Conservation (phyloP, 2,113 vertebrate genomes). For the Gobius niger region DNA sequence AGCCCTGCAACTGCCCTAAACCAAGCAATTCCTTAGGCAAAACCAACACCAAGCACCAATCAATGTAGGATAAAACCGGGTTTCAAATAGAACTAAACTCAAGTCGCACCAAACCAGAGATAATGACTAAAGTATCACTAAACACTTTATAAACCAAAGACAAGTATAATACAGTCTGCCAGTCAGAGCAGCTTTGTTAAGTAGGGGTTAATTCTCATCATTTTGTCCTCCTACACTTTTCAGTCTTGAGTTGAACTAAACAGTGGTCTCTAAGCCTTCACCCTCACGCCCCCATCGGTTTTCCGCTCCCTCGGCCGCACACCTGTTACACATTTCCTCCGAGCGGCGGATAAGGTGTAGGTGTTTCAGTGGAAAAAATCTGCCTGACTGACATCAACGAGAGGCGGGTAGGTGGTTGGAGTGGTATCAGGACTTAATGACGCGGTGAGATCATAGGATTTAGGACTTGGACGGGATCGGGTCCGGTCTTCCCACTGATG, state of each 20-base stretch:
- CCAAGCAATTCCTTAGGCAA: too few species aligned
- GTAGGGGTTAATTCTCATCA: slow-evolving; percentile 1
- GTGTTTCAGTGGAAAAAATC: slow-evolving; percentile 55
- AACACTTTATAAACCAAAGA: not conserved
- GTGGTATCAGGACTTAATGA: slow-evolving; percentile 62
- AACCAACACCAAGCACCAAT: too few species aligned
- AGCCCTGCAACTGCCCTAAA: too few species aligned
- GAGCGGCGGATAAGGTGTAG: slow-evolving; percentile 62
- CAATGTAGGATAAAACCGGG: too few species aligned
- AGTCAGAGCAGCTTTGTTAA: not conserved
- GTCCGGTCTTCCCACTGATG: slow-evolving; percentile 57
- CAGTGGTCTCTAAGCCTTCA: slow-evolving; percentile 29
- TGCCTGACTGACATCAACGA: slow-evolving; percentile 62
- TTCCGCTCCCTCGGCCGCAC: slow-evolving; percentile 65
- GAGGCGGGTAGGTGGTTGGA: slow-evolving; percentile 70
- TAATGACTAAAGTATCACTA: too few species aligned
- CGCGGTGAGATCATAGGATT: slow-evolving; percentile 61
- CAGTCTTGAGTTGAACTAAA: slow-evolving; percentile 5
- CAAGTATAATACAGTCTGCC: not conserved
- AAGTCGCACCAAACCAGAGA: too few species aligned
- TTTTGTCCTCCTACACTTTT: slow-evolving; percentile 8
- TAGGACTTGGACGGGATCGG: slow-evolving; percentile 48
- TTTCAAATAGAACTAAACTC: too few species aligned
- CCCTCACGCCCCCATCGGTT: slow-evolving; percentile 51
- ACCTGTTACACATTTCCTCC: slow-evolving; percentile 75